phyloP scores from a whole-genome alignment of 2,113 vertebrate genomes.

The Chauna torquata region DNA sequence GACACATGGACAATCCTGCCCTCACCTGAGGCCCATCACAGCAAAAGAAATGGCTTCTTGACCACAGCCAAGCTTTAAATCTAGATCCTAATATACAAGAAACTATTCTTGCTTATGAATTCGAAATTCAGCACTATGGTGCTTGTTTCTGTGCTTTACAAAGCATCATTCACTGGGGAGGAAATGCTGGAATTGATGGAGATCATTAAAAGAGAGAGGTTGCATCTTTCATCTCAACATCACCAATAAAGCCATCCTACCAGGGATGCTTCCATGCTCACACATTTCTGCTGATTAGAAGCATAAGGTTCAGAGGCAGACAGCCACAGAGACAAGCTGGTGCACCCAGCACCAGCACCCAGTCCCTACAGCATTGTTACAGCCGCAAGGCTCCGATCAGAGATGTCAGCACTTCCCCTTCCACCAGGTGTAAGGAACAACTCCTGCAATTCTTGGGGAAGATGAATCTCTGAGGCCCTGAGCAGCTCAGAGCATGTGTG shows the following conservation, averaged over 20 bases:
- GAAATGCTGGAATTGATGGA: background rate
- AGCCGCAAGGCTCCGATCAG: background rate
- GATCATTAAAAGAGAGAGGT: background rate
- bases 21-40: background rate
- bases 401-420: background rate
- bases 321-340: background rate
- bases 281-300: background rate
- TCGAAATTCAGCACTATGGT: background rate
- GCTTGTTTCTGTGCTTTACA: background rate
- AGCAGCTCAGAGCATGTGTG: background rate
- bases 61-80: background rate
- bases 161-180: background rate
- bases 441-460: background rate
- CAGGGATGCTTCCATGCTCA: background rate
- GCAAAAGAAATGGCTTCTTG: background rate
- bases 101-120: background rate
- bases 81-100: background rate
- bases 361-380: rapidly evolving
- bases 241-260: background rate
- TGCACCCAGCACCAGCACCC: background rate
- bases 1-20: background rate
- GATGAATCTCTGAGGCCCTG: background rate
- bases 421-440: background rate
- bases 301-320: background rate
- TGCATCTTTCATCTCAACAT: background rate